Conservation (phyloP, 2,888 invertebrate genomes). For the Morpho achilles region DNA sequence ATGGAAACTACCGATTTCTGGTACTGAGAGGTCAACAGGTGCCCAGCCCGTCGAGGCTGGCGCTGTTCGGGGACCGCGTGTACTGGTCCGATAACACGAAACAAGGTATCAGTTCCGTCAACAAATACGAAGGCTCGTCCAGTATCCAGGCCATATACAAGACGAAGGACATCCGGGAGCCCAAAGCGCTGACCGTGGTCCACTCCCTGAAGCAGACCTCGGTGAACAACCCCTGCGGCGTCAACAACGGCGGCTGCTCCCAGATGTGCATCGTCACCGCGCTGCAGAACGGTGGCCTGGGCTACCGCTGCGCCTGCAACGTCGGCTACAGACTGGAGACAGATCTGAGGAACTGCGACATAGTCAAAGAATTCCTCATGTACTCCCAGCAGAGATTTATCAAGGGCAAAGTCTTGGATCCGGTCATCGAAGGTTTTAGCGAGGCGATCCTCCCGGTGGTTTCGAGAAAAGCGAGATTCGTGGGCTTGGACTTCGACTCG, state of each 20-base stretch:
- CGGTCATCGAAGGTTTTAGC: slow-evolving; percentile 93
- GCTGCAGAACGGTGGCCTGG: slow-evolving; percentile 84
- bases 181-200: slow-evolving; percentile 90
- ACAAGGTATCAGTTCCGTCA: slow-evolving; percentile 92
- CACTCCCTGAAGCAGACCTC: slow-evolving; percentile 88
- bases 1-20: slow-evolving; percentile 89
- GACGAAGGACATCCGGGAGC: slow-evolving; percentile 88
- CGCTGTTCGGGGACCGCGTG: slow-evolving; percentile 91
- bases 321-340: slow-evolving; percentile 89
- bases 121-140: slow-evolving; percentile 89
- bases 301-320: slow-evolving; percentile 94
- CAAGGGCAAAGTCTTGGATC: slow-evolving; percentile 93
- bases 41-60: slow-evolving; percentile 90
- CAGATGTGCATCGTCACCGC: slow-evolving; percentile 96
- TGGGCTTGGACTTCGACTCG: slow-evolving; percentile 96
- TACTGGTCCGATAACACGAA: slow-evolving; percentile 96
- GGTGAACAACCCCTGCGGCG: slow-evolving; percentile 90
- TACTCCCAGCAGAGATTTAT: slow-evolving; percentile 97
- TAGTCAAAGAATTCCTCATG: slow-evolving; percentile 93
- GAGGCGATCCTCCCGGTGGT: slow-evolving; percentile 98
- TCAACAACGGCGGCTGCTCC: slow-evolving; percentile 92
- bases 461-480: slow-evolving; percentile 93
- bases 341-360: slow-evolving; percentile 88
- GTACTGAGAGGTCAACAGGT: slow-evolving; percentile 90
- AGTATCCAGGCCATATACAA: slow-evolving; percentile 90